These are phyloP conservation scores for Thumatha senex DNA, from an alignment of 2,888 invertebrate species.

Conservation along the genomic window DNA sequence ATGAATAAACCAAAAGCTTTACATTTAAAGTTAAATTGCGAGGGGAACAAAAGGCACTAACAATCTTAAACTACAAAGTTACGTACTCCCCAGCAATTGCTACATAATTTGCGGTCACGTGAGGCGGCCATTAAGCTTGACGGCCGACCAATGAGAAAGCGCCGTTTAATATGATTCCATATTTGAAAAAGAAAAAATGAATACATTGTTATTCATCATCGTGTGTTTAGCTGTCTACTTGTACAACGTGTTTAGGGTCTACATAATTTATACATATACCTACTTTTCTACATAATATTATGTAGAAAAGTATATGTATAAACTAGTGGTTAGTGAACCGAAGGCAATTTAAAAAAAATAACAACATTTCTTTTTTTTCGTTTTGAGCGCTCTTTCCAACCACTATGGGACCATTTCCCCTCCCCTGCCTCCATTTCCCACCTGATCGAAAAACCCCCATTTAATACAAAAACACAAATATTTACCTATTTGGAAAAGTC, in stretches of 20 bases:
- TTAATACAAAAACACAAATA: too few relatives aligned
- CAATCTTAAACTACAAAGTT: slow-evolving; percentile 53
- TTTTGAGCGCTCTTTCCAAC: too few relatives aligned
- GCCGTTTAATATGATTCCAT: slow-evolving; percentile 71
- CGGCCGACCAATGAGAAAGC: slow-evolving; percentile 69
- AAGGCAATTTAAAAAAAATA: too few relatives aligned
- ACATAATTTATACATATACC: too few relatives aligned
- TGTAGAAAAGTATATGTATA: too few relatives aligned
- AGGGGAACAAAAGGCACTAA: slow-evolving; percentile 39
- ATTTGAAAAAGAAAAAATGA: slow-evolving; percentile 61
- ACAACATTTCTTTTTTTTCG: too few relatives aligned
- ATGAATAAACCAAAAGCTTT: slow-evolving; percentile 29
- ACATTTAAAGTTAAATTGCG: slow-evolving; percentile 37
- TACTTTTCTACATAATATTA: too few relatives aligned
- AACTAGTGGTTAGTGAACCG: too few relatives aligned
- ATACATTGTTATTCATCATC: slow-evolving; percentile 1
- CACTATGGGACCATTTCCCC: too few relatives aligned
- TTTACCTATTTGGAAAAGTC: too few relatives aligned
- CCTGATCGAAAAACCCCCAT: too few relatives aligned
- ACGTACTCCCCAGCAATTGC: slow-evolving; percentile 63
- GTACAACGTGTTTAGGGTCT: background rate
- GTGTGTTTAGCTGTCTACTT: slow-evolving; percentile 5
- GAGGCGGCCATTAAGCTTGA: slow-evolving; percentile 71
- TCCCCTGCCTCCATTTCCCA: too few relatives aligned
- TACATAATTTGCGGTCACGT: slow-evolving; percentile 80